Evolutionary conservation across 2,797 vertebrate genomes (phyloP), one percentile per base, ranked within the genome.

Genomic region (Anguilla obscura): DNA sequence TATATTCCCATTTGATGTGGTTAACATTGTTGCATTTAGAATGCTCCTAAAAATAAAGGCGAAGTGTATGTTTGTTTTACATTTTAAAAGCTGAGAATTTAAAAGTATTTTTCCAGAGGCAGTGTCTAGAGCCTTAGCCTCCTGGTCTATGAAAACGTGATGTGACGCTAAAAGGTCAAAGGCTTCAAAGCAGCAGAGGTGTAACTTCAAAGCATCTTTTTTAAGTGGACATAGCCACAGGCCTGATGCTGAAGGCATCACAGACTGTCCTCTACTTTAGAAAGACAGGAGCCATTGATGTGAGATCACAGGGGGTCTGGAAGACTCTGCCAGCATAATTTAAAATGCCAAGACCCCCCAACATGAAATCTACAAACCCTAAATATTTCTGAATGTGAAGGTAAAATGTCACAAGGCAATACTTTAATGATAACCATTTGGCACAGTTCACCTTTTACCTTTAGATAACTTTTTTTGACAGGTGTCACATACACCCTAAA

Each of bases 181-280:
- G 0, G 96, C 96, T 95, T 97, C 96, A 90, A 97, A 97, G 91
- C 96, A 96, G 93, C 96, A 96, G 92, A 97, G 96, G 79, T 97
- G 96, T 1, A 97, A 96, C 91, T 97, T 97, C 94, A 97, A 90
- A 87, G 96, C 96, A 90, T 97, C 96, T 92, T 96, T 96, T 97
- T 90, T 97, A 97, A 92, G 96, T 96, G 90, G 95, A 95, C 0
- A 96, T 97, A 85, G 96, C 96, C n/a, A 97, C 91, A 5, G 96
- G 92, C 90, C 96, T 93, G 33, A 97, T 96, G 92, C 97, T 96
- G 84, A 97, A 92, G 83, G 96, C 96, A 89, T 97, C 96, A 27
- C 97, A 97, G 93, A 97, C 97, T 90, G 97, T 97, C 88, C 96
- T 96, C 58, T 96, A 93, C 85, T 97, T 90, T 89, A 97, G 96